These are phyloP conservation scores for Coptodon rendalli DNA, from an alignment of 2,113 vertebrate species.

Conservation along the genomic window DNA sequence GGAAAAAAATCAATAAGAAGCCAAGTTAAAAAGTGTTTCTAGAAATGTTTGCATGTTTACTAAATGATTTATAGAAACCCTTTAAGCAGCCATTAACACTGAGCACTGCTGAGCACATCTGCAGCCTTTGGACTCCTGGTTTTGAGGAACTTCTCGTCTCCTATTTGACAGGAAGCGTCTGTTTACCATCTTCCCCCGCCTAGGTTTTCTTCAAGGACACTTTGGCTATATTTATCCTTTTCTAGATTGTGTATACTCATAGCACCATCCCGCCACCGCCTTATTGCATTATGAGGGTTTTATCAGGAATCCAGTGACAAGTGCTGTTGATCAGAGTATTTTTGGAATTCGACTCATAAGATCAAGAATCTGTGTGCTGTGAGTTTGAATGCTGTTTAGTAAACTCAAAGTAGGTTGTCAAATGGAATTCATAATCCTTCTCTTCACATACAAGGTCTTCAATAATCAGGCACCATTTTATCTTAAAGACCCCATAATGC, in stretches of 20 bases:
- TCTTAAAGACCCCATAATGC: not conserved
- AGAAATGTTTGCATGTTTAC: not conserved
- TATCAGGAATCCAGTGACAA: not conserved
- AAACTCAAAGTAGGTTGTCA: not conserved
- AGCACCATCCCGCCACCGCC: not conserved
- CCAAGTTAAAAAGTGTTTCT: not conserved
- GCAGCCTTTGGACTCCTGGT: not conserved
- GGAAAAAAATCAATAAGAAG: not conserved
- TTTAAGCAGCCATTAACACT: not conserved
- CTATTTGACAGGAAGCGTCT: not conserved
- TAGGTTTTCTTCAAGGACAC: not conserved
- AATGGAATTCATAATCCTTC: not conserved
- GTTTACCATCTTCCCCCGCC: not conserved
- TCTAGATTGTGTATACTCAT: not conserved
- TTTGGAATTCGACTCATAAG: not conserved
- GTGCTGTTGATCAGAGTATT: not conserved
- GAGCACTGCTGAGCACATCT: not conserved
- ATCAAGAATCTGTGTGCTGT: not conserved
- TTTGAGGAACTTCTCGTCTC: not conserved
- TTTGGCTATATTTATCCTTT: not conserved
- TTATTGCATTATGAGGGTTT: not conserved
- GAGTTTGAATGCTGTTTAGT: not conserved
- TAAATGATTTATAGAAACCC: not conserved
- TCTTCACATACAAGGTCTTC: not conserved
- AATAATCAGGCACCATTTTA: not conserved